A percentile compares a stretch with the other conserved stretches of the same genome.
These are phyloP conservation scores for Didymodactylos carnosus DNA, from an alignment of 2,888 invertebrate genomes.

Conservation along the genomic window DNA sequence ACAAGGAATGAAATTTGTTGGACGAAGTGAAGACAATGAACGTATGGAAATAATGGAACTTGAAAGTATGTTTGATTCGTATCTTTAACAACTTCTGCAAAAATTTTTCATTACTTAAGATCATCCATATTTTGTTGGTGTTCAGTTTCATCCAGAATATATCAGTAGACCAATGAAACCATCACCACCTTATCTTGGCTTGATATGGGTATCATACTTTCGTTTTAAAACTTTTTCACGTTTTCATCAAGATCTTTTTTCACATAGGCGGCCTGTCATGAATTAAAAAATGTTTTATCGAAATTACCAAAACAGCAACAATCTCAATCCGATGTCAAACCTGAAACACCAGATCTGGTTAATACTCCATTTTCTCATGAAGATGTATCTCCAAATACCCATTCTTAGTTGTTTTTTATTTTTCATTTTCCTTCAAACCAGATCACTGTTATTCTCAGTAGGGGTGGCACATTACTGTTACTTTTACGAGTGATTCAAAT, in stretches of 20 bases:
- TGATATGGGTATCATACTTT: constrained; percentile 47
- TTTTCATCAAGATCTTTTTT: background rate
- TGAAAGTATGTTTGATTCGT: no score
- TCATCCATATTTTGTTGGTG: constrained; percentile 79
- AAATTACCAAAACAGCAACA: background rate
- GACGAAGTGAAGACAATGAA: constrained; percentile 52
- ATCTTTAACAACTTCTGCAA: no score
- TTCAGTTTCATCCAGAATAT: constrained; percentile 96
- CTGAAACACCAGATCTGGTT: background rate
- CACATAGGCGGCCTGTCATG: background rate
- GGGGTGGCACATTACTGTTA: no score
- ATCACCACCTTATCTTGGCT: constrained; percentile 80
- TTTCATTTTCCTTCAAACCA: no score
- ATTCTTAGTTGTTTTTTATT: background rate
- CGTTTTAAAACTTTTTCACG: background rate
- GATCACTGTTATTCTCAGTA: no score
- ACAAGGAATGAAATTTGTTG: constrained; percentile 67
- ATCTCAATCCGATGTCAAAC: background rate
- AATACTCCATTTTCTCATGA: background rate
- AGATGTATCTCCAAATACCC: background rate
- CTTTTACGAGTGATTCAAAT: no score
- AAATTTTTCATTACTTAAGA: no score
- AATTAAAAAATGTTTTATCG: background rate
- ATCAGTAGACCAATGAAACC: constrained; percentile 53
- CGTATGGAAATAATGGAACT: constrained; percentile 86